A percentile compares a stretch with the other conserved stretches of the same genome.
These are phyloP conservation scores for Cisticola juncidis DNA, from an alignment of 2,113 vertebrate genomes.

Conservation along the genomic window DNA sequence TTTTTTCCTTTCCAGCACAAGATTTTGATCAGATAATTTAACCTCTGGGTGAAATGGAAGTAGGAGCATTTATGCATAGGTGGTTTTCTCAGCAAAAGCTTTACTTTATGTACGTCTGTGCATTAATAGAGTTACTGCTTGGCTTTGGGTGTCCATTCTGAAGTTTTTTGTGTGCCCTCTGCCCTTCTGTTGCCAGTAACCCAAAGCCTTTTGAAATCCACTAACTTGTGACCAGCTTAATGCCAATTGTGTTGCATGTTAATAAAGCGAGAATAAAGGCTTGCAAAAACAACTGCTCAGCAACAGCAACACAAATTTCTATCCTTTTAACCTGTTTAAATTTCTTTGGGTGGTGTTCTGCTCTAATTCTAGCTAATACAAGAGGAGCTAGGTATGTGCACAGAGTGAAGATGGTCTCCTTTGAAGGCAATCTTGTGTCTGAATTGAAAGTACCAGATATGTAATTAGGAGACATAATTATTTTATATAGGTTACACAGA, in stretches of 20 bases:
- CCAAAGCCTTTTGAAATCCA: neutral
- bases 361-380: neutral
- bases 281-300: neutral
- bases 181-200: neutral
- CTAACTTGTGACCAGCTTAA: neutral
- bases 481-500: neutral
- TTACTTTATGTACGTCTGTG: neutral
- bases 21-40: conserved; percentile 53
- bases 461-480: conserved; percentile 9
- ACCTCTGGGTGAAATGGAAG: conserved; percentile 31
- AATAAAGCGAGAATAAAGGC: neutral
- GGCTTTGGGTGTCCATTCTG: neutral
- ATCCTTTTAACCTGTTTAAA: neutral
- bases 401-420: neutral
- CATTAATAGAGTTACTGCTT: neutral
- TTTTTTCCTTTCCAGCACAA: neutral
- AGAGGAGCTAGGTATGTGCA: neutral
- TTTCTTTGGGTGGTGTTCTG: neutral
- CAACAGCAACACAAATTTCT: neutral
- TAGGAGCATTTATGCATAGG: conserved; percentile 6
- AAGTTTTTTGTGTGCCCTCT: neutral
- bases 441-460: neutral
- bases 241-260: neutral
- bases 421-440: neutral
- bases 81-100: conserved; percentile 16